Conservation (phyloP, 2,797 vertebrate genomes). For the Sebastiscus tertius region DNA sequence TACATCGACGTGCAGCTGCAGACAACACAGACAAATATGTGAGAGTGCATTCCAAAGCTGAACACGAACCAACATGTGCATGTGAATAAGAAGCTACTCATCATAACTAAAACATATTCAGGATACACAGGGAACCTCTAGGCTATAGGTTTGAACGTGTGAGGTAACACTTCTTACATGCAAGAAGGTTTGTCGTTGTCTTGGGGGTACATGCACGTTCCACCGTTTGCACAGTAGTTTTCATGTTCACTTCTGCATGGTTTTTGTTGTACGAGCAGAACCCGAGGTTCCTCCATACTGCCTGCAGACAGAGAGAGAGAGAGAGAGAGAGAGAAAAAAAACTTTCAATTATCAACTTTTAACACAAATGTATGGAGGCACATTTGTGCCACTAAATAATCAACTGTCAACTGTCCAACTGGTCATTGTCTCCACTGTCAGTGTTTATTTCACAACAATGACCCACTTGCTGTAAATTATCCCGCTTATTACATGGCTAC, state of each 20-base stretch:
- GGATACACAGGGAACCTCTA: background rate
- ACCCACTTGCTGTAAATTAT: too few species aligned
- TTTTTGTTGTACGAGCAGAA: slow-evolving; percentile 34
- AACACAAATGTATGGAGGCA: background rate
- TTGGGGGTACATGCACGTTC: slow-evolving; percentile 73
- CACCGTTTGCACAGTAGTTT: slow-evolving; percentile 70
- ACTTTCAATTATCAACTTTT: background rate
- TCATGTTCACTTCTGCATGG: slow-evolving; percentile 57
- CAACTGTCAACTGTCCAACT: background rate
- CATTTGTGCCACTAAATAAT: background rate
- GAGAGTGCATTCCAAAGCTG: slow-evolving; percentile 42
- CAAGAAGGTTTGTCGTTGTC: slow-evolving; percentile 70
- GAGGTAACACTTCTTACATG: slow-evolving; percentile 56
- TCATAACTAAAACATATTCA: background rate
- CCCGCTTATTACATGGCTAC: too few species aligned
- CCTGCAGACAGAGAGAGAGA: slow-evolving; percentile 43
- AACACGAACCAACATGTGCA: slow-evolving; percentile 51
- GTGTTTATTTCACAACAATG: too few species aligned
- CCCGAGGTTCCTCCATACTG: slow-evolving; percentile 22
- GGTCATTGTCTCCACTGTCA: too few species aligned
- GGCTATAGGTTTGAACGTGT: background rate
- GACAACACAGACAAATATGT: slow-evolving; percentile 16
- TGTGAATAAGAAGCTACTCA: background rate
- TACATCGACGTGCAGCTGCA: slow-evolving; percentile 66
- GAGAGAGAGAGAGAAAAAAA: background rate